These are phyloP conservation scores for Alcedo quadribrachys DNA, from an alignment of 2,797 vertebrate genomes.

Conservation along the genomic window DNA sequence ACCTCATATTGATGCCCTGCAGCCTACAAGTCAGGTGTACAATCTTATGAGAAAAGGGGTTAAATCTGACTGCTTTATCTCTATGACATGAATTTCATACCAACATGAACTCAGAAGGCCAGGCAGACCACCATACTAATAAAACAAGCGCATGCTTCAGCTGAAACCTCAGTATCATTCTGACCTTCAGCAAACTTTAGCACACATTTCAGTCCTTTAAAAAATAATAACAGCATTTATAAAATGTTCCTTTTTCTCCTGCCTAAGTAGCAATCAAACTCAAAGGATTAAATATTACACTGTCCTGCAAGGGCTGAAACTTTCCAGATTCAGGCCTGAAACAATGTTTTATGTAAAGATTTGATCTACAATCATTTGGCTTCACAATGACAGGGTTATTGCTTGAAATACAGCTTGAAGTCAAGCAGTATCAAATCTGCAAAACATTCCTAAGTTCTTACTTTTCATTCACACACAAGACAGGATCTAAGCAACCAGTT, in stretches of 20 bases:
- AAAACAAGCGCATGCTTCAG: neutral
- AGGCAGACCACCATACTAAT: neutral
- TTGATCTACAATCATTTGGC: neutral
- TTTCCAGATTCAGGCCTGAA: neutral
- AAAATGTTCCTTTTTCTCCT: neutral
- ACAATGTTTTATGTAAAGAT: neutral
- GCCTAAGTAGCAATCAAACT: neutral
- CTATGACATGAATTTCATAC: neutral
- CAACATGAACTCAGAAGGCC: neutral
- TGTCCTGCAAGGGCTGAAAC: neutral
- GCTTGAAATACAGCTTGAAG: neutral
- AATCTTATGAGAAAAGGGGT: neutral
- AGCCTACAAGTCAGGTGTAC: neutral
- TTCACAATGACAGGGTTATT: neutral
- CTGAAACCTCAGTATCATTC: neutral
- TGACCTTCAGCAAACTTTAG: neutral
- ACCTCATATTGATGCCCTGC: neutral
- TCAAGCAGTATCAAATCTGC: neutral
- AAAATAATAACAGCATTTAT: neutral
- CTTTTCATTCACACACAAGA: neutral
- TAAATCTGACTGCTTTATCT: neutral
- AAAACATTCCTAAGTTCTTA: neutral
- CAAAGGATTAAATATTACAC: neutral
- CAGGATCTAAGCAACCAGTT: neutral
- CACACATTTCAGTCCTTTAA: neutral